Conservation (phyloP, 2,113 vertebrate genomes). For the Hystrix cristata region DNA sequence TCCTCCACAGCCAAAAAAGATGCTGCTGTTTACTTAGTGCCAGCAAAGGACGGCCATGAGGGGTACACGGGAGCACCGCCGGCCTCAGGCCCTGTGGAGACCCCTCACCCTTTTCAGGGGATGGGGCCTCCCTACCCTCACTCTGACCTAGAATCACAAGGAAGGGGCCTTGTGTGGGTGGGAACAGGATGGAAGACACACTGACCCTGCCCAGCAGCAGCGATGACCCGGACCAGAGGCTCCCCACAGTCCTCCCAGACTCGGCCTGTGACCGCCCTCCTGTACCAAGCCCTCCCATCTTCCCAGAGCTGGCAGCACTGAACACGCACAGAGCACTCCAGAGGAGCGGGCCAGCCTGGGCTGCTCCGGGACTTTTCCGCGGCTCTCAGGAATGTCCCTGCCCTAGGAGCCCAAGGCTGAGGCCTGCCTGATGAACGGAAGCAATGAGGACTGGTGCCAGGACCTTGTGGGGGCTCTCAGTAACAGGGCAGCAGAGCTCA, state of each 20-base stretch:
- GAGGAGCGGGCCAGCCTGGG: background rate
- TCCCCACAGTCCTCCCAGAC: background rate
- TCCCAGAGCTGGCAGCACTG: background rate
- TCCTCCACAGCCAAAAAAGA: background rate
- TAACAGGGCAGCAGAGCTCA: background rate
- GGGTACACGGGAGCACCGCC: background rate
- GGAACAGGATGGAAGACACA: background rate
- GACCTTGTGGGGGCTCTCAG: background rate
- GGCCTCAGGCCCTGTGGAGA: background rate
- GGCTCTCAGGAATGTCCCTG: background rate
- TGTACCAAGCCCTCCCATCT: background rate
- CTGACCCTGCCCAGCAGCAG: background rate
- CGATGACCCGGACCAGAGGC: background rate
- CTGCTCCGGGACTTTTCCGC: background rate
- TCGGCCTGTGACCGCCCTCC: background rate
- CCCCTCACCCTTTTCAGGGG: background rate
- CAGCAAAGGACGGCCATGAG: background rate
- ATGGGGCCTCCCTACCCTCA: background rate
- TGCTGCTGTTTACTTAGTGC: too few species aligned
- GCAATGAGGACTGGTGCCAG: background rate
- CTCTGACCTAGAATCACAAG: background rate
- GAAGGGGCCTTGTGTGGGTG: background rate
- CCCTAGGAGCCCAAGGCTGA: background rate
- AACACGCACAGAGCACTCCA: background rate
- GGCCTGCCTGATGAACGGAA: background rate